These are phyloP conservation scores for Brachyistius frenatus DNA, from an alignment of 2,113 vertebrate genomes.

Conservation along the genomic window DNA sequence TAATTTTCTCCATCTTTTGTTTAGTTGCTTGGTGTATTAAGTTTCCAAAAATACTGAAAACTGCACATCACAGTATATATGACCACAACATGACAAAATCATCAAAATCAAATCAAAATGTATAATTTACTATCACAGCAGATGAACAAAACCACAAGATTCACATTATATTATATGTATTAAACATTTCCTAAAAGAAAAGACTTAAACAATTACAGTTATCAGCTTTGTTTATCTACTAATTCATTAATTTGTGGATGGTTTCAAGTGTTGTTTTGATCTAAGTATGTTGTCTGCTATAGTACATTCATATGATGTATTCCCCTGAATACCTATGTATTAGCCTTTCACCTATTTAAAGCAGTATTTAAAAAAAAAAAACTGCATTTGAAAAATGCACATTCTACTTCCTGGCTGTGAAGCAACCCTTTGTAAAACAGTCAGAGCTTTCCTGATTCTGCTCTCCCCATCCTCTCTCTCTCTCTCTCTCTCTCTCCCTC, in stretches of 20 bases:
- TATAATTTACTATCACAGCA: background rate
- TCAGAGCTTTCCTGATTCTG: background rate
- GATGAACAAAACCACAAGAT: background rate
- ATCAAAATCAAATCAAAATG: no score
- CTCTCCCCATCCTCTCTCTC: slow-evolving; percentile 3
- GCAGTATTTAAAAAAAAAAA: background rate
- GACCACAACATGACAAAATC: no score
- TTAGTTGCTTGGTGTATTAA: background rate
- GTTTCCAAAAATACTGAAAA: background rate
- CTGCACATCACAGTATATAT: no score
- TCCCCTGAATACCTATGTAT: background rate
- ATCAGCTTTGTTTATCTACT: no score
- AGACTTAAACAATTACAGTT: no score
- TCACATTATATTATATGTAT: no score
- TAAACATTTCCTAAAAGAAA: no score
- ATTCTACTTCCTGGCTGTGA: background rate
- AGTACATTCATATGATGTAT: background rate
- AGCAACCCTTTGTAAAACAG: background rate
- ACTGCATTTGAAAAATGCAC: background rate
- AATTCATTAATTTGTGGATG: no score
- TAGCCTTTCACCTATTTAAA: background rate
- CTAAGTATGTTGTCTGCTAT: background rate
- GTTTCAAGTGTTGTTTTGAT: no score
- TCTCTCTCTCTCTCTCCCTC: background rate
- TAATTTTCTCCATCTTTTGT: background rate